A percentile compares a stretch with the other conserved stretches of the same genome.
These are phyloP conservation scores for Chaitophorus viminalis DNA, from an alignment of 2,888 invertebrate genomes.

Conservation along the genomic window DNA sequence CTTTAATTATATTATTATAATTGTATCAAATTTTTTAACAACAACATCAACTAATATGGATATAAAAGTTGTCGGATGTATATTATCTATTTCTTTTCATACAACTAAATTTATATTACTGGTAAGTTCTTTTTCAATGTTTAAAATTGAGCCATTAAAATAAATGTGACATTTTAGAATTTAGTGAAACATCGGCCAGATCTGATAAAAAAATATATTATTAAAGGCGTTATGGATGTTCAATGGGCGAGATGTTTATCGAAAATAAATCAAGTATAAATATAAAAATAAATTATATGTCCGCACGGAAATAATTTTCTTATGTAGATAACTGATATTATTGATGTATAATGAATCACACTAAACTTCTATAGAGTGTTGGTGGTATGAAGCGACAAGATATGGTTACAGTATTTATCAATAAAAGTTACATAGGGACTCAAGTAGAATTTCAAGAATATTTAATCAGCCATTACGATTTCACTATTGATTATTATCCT, in stretches of 20 bases:
- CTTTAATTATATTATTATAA: not conserved
- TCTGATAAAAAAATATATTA: constrained; percentile 1
- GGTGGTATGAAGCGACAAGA: constrained; percentile 10
- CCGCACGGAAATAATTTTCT: not conserved
- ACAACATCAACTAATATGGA: not conserved
- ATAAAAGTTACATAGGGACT: constrained; percentile 32
- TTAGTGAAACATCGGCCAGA: constrained; percentile 12
- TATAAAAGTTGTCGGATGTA: constrained; percentile 18
- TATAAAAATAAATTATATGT: not conserved
- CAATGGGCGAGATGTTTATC: constrained; percentile 45
- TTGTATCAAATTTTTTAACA: not conserved
- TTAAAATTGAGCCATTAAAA: not conserved
- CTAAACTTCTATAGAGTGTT: not conserved
- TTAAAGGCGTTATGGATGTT: constrained; percentile 52
- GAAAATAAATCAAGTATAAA: constrained; percentile 50
- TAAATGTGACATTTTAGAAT: constrained; percentile 41
- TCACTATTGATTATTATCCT: not conserved
- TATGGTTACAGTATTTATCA: constrained; percentile 33
- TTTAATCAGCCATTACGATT: not conserved
- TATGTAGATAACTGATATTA: not conserved
- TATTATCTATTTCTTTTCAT: constrained; percentile 21
- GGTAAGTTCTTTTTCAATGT: constrained; percentile 5
- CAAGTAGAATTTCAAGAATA: constrained; percentile 23
- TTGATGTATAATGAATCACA: too few species aligned
- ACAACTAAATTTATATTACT: constrained; percentile 9